Evolutionary conservation across 2,797 vertebrate genomes (phyloP), one percentile per base, ranked within the genome.

Genomic region (Muscicapa striata): DNA sequence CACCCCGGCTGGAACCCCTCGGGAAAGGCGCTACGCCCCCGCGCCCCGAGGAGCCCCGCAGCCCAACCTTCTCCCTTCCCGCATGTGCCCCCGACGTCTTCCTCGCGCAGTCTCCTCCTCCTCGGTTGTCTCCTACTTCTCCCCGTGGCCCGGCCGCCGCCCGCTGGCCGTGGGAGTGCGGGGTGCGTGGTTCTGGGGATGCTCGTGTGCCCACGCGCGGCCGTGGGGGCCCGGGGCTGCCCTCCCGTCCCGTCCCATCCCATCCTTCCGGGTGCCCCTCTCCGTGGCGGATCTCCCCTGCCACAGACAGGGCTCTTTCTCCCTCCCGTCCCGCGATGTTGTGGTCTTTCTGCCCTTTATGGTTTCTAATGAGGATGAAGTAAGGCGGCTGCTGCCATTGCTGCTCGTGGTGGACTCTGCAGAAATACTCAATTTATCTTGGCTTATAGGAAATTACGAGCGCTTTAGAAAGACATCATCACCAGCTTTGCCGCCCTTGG

Each of bases 311-410:
- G 51, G 64, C 69, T 84, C 86, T 73, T 70, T 61, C 36, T 55
- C 36, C 26, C 24, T 80, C 34, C 34, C 14, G 26, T 45, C 19
- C 36, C 16, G 34, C 40, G 26, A 18, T 69, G 89, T 90, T 94
- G 77, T 70, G 95, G 87, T 93, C 88, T 46, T 87, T 96, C 93
- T 84, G 68, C 95, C 93, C 95, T 95, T 94, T 97, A 87, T 78
- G 84, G 72, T 81, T 97, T 91, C 61, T 97, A 86, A 96, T 90
- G 94, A 97, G 97, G 96, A 96, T 97, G 91, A 97, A 98, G 78
- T 95, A 59, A 94, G 92, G 96, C 89, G 73, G 79, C 96, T 83
- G 78, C 66, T 74, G 64, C 62, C 82, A 51, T 41, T 82, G 69
- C n/a, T 52, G 70, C 84, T 86, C 41, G 63, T 89, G 70, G 75